Evolutionary conservation across 1,140 invertebrate genomes (phyloP).

Genomic region (Theocolax elegans): DNA sequence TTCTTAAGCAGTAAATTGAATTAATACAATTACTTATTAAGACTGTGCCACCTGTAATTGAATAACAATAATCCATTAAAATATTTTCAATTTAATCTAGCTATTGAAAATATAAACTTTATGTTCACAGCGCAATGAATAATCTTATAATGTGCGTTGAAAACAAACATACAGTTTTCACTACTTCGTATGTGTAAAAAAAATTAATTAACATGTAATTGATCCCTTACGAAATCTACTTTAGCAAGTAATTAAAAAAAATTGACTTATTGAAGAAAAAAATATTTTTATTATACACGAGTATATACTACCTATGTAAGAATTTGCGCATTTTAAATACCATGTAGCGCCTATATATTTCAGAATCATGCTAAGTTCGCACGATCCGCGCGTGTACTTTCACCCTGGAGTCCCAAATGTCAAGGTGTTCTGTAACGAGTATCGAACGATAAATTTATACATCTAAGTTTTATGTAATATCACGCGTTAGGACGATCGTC

Average conservation of each 20-base stretch:
- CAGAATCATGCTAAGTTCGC: constrained; percentile 43
- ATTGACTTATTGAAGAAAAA: background rate
- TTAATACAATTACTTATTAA: too few species aligned
- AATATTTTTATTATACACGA: too few species aligned
- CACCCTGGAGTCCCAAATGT: constrained; percentile 55
- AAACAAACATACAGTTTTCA: background rate
- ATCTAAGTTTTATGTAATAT: constrained; percentile 22
- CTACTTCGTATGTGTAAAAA: background rate
- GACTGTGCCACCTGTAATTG: background rate
- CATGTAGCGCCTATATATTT: constrained; percentile 1
- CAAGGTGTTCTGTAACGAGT: constrained; percentile 46
- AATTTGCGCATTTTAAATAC: background rate
- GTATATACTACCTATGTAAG: background rate
- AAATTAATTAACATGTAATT: background rate
- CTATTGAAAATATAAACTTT: background rate
- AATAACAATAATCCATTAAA: too few species aligned
- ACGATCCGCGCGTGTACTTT: constrained; percentile 49
- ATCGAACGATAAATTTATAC: constrained; percentile 28
- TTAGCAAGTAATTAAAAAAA: background rate
- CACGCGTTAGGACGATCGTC: background rate
- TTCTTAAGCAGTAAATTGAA: too few species aligned
- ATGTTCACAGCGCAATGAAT: background rate
- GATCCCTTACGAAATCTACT: constrained; percentile 7
- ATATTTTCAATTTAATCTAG: too few species aligned
- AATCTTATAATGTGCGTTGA: background rate